Evolutionary conservation across 2,113 vertebrate genomes (phyloP), one percentile per base, ranked within the genome.

Genomic region (Anarrhichthys ocellatus): DNA sequence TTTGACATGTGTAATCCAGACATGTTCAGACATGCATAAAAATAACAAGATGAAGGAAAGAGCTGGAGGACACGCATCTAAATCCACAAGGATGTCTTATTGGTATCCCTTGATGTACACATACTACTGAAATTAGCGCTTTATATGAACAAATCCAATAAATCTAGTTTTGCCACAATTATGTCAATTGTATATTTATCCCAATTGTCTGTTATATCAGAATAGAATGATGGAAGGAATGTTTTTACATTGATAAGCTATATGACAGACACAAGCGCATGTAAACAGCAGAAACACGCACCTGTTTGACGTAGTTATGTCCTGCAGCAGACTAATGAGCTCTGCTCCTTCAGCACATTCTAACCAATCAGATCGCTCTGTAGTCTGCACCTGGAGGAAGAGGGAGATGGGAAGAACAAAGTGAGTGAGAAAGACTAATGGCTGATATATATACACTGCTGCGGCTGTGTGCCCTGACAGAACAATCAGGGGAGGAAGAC

Each of bases 291-390:
- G 54, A 73, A 59, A 62, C 27, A 40, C 62, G 1, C 59, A 94
- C 93, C 89, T 90, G 78, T 87, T 86, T 40, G 86, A 85, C 0
- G 73, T 65, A 13, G 80, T 65, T 24, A 91, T 85, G 40, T 92
- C 74, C 7, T 82, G 78, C 27, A 92, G 70, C 1, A 88, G 44
- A 79, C 27, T 63, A 22, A 65, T 68, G 3, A 92, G 73, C 68
- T 76, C 86, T 24, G 0, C 85, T 29, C 88, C 89, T 63, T 93
- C 92, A 50, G 78, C 75, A 86, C 80, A 88, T 32, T 90, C 71
- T 7, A 58, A 65, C 93, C 91, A 91, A 64, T 87, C 88, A 70
- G 63, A 68, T 59, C 20, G 70, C n/a, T 90, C 76, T 44, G 84
- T 40, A 27, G 83, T 89, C 72, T 93, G 83, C 32, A 91, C 80